Evolutionary conservation across 1,140 invertebrate species (phyloP).

Genomic region (Calliphora vicina): DNA sequence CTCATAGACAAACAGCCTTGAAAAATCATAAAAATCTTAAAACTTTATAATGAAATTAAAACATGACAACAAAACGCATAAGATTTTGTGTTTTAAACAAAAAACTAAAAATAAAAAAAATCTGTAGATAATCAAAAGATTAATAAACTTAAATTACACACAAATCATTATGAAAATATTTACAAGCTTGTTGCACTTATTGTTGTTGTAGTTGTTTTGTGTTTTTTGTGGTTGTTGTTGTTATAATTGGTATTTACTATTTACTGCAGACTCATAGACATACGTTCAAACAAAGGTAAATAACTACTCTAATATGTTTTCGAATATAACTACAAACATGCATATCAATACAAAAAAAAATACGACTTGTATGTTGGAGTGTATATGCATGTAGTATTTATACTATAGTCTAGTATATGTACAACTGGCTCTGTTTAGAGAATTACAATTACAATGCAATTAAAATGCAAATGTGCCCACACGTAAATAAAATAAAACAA

Average conservation of each 20-base stretch:
- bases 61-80: slow-evolving; percentile 5
- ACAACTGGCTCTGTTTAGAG: neutral
- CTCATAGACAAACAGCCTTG: slow-evolving; percentile 14
- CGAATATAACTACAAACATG: neutral
- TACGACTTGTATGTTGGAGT: neutral
- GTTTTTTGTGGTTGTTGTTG: neutral
- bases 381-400: neutral
- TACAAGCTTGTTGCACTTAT: neutral
- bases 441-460: slow-evolving; percentile 26
- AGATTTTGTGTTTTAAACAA: neutral
- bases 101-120: neutral
- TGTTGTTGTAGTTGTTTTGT: neutral
- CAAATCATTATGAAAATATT: slow-evolving; percentile 3
- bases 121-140: neutral
- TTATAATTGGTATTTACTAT: neutral
- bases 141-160: slow-evolving; percentile 7
- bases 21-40: neutral
- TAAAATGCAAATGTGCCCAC: slow-evolving; percentile 32
- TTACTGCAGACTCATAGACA: too few relatives aligned
- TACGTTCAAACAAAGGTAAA: too few relatives aligned
- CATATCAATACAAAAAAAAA: neutral
- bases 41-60: neutral
- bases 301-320: too few relatives aligned
- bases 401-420: too few relatives aligned
- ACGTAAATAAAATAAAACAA: slow-evolving; percentile 1